Conservation (phyloP, 2,797 vertebrate genomes). For the Eidolon dupreanum region DNA sequence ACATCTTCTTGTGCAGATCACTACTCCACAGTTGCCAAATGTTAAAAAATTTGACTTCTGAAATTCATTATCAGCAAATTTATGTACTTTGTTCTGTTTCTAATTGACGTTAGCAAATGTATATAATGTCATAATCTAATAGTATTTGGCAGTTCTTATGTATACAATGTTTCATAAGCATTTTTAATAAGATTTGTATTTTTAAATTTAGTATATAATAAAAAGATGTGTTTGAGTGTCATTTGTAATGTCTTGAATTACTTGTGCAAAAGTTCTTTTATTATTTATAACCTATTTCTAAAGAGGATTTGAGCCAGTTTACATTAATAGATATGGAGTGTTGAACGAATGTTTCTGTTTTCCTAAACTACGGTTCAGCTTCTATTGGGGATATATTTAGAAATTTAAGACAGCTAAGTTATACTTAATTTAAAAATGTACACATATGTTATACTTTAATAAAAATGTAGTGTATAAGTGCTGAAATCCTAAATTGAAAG, state of each 20-base stretch:
- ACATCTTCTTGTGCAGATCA: slow-evolving; percentile 75
- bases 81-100: slow-evolving; percentile 79
- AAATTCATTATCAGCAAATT: slow-evolving; percentile 77
- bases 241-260: slow-evolving; percentile 60
- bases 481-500: slow-evolving; percentile 31
- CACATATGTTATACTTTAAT: not conserved
- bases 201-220: slow-evolving; percentile 88
- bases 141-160: slow-evolving; percentile 85
- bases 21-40: slow-evolving; percentile 85
- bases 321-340: not conserved
- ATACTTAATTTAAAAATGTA: slow-evolving; percentile 32
- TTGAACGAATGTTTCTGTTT: not conserved
- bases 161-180: slow-evolving; percentile 87
- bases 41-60: slow-evolving; percentile 69
- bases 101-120: slow-evolving; percentile 82
- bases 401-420: slow-evolving; percentile 8
- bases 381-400: not conserved
- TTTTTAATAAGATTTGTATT: slow-evolving; percentile 90
- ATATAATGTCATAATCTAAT: slow-evolving; percentile 80
- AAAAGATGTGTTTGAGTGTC: slow-evolving; percentile 85
- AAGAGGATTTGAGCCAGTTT: not conserved
- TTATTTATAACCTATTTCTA: slow-evolving; percentile 16
- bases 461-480: not conserved
- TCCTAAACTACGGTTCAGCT: not conserved
- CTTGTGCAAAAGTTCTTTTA: not conserved